Base-by-base conservation (phyloP, 2,113 vertebrate genomes). In the Austrofundulus limnaeus region DNA sequence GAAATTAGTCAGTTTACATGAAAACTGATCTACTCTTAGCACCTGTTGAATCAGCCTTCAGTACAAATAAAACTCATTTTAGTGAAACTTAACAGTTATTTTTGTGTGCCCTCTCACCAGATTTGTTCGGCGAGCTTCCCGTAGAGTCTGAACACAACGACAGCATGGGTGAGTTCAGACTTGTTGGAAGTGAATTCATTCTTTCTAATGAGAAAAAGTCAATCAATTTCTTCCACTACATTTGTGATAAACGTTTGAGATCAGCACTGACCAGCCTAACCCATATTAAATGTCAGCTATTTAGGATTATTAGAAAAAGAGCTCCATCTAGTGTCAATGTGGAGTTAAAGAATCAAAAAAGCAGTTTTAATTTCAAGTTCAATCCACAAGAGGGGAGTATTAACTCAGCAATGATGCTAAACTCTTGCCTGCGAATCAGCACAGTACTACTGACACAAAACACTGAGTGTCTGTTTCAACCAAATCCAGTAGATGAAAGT, bases 101-200 rank as follows among this genome's bases (percentile, higher is more conserved):
- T 52, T 39, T 61, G 3, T 73, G 4, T 57, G 0, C 6, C 2
- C 21, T 25, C 39, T 80, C n/a, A 81, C 16, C 86, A 95, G 94
- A 91, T 53, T 94, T 94, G 69, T 93, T 84, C 87, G 60, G 34
- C 38, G 92, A 92, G 24, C 89, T 90, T 60, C 79, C 89, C 12
- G 7, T 92, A 71, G 92, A 94, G 64, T 79, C 86, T 0, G 90
- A 92, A 15, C 87, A 91, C 48, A 82, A 86, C 66, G n/a, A n/a
- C n/a, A 56, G 63, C 45, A 85, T 88, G 70, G 87, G 92, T 93
- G 66, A 90, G 91, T 87, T 21, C 5, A 57, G 19, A 53, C 13
- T 51, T 72, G 11, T 39, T 16, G 34, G n/a, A 58, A 15, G n/a
- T 45, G 19, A 28, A 1, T 43, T 13, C 17, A 11, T 38, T 10